Base-by-base conservation (phyloP, 2,113 vertebrate genomes). In the Lagopus leucura region DNA sequence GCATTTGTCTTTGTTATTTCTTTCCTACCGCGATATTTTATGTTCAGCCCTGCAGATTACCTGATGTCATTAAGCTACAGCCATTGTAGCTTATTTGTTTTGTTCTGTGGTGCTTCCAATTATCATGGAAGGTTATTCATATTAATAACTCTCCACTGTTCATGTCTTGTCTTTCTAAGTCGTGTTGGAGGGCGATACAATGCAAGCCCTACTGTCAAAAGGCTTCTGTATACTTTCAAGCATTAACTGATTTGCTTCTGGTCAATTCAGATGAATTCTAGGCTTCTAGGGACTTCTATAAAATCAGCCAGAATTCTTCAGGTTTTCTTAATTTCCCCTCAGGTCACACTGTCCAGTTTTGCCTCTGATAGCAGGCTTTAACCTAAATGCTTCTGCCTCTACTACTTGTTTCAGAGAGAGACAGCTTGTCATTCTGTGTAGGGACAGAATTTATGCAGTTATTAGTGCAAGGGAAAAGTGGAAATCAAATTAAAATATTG, bases 141-240 rank as follows among this genome's bases (percentile, higher is more conserved):
- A 66, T 89, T 94, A 93, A 89, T 88, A 93, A 89, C 70, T 90
- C 61, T 79, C 70, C 66, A 92, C 95, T 96, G 84, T 96, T 91
- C 89, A 8, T 27, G 18, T 89, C 66, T 94, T 92, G 94, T 95
- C 91, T 94, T 82, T 84, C 71, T 73, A 76, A 94, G 80, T 90
- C 86, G 54, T 50, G 81, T 90, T 76, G 71, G 86, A 75, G 58
- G 87, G 66, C 89, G 78, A 28, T 48, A 76, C 58, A 90, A 82
- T 84, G 32, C 36, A 42, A 94, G 52, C 57, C 28, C 50, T 86
- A 25, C 84, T 69, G 69, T 76, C 82, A 91, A 47, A 74, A 91
- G 75, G 57, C 61, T 89, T 94, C 82, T 70, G 58, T 45, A 38
- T 24, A 20, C 54, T 79, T 82, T 27, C 67, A 88, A 40, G 71